These are phyloP conservation scores for Oasisia sp. DNA, from an alignment of 2,888 invertebrate genomes.

Conservation along the genomic window DNA sequence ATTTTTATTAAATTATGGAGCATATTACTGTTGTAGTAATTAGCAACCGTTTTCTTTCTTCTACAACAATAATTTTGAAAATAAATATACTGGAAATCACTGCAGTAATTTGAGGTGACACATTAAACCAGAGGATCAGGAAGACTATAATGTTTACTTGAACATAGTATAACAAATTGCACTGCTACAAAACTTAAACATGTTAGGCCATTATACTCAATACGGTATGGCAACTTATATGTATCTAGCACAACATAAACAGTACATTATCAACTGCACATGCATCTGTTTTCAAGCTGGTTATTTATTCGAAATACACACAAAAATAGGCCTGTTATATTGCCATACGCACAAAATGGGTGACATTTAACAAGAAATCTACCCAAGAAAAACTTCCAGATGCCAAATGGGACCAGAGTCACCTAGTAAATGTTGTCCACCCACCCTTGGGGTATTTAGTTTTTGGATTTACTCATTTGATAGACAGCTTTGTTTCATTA, in stretches of 20 bases:
- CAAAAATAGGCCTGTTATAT: not conserved
- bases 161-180: no score
- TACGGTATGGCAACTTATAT: no score
- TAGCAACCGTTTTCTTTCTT: not conserved
- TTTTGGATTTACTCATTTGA: not conserved
- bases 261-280: not conserved
- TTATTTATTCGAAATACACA: not conserved
- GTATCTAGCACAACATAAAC: not conserved
- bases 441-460: not conserved
- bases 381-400: not conserved
- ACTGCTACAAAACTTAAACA: no score
- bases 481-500: not conserved
- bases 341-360: not conserved
- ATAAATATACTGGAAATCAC: not conserved
- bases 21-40: no score
- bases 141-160: not conserved
- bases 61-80: not conserved
- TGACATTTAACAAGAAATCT: not conserved
- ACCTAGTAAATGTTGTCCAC: not conserved
- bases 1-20: no score
- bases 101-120: not conserved
- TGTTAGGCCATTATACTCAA: no score
- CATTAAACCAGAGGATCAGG: not conserved
- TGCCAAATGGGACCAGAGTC: not conserved
- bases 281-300: not conserved